These are phyloP conservation scores for Protobothrops flavoviridis DNA, from an alignment of 2,113 vertebrate species.

Conservation along the genomic window DNA sequence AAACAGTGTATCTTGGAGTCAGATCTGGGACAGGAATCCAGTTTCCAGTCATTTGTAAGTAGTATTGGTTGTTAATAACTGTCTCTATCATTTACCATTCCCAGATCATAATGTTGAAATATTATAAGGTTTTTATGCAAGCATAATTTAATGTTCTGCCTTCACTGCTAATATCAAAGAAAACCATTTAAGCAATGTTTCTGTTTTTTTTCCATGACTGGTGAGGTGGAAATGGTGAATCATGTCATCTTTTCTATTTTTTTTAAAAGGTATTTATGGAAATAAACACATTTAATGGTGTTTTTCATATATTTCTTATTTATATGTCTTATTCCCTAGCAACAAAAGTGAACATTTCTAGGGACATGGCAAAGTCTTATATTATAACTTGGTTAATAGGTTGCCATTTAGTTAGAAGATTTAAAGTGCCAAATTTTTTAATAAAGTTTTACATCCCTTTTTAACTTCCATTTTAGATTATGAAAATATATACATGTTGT, in stretches of 20 bases:
- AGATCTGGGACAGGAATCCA: background rate
- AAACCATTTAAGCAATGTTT: background rate
- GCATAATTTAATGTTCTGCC: background rate
- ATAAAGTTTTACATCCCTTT: background rate
- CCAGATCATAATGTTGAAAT: background rate
- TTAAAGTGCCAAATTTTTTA: background rate
- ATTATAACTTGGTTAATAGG: background rate
- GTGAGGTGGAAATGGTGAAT: background rate
- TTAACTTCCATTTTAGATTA: background rate
- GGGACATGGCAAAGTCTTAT: background rate
- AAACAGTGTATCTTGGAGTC: background rate
- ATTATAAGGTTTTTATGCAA: background rate
- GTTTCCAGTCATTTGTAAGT: background rate
- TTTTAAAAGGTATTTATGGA: background rate
- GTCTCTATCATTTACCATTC: background rate
- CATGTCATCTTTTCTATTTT: background rate
- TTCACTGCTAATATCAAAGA: background rate
- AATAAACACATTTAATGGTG: background rate
- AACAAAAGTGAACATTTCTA: background rate
- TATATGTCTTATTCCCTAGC: background rate
- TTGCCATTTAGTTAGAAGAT: background rate
- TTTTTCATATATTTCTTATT: background rate
- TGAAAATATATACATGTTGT: background rate
- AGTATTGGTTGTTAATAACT: background rate
- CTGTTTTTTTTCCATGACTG: background rate